phyloP scores from a whole-genome alignment of 2,888 invertebrate species.

The Chouioia cunea region DNA sequence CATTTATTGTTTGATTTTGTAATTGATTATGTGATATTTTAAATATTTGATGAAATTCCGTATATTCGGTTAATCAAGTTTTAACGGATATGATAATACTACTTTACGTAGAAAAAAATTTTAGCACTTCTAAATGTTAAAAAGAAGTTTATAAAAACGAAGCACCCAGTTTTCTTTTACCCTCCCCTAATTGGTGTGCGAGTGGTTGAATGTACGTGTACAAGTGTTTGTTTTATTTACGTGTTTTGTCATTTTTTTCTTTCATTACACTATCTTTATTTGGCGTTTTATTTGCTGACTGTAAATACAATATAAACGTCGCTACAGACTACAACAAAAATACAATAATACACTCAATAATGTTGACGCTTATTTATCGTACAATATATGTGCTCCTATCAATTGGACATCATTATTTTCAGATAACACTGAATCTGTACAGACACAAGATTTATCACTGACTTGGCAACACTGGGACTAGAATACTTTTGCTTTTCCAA shows the following conservation, averaged over 20 bases:
- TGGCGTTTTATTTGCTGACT: constrained; percentile 31
- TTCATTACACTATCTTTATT: constrained; percentile 13
- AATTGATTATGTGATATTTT: too few species aligned
- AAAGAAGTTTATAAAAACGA: too few species aligned
- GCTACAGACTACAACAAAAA: constrained; percentile 15
- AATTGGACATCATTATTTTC: constrained; percentile 36
- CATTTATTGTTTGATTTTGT: too few species aligned
- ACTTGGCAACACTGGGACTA: constrained; percentile 49
- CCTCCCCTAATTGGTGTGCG: constrained; percentile 35
- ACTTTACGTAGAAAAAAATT: too few species aligned
- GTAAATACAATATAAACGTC: constrained; percentile 16
- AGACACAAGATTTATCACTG: constrained; percentile 39
- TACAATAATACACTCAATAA: constrained; percentile 21
- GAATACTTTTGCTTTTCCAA: constrained; percentile 39
- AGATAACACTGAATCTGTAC: constrained; percentile 41
- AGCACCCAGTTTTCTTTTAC: constrained; percentile 14
- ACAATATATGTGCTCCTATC: constrained; percentile 10
- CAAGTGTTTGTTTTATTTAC: constrained; percentile 39
- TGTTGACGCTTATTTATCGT: constrained; percentile 4
- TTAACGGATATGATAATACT: too few species aligned
- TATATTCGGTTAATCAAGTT: constrained; percentile 3
- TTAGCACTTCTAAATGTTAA: too few species aligned
- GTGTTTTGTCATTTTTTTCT: constrained; percentile 27
- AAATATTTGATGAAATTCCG: background rate
- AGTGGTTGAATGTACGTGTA: constrained; percentile 32